A percentile compares a stretch with the other conserved stretches of the same genome.
These are phyloP conservation scores for Stramonita haemastoma DNA, from an alignment of 2,888 invertebrate species.

Conservation along the genomic window DNA sequence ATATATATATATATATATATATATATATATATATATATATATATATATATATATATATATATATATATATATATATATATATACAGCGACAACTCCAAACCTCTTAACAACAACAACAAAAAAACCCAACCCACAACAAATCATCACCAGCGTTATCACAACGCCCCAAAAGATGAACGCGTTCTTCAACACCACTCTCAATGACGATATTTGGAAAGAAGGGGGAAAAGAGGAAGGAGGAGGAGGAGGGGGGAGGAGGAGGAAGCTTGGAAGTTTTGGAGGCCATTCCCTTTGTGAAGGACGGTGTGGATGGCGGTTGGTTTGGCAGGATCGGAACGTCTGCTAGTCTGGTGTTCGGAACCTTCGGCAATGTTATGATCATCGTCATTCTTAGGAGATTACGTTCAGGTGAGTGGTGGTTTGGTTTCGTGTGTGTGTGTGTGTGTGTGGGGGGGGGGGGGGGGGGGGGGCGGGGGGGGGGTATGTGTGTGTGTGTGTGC, in stretches of 20 bases:
- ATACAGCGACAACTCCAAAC: no score
- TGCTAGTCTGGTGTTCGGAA: background rate
- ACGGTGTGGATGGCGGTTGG: constrained; percentile 23
- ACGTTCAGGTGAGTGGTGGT: background rate
- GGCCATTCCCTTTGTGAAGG: constrained; percentile 1
- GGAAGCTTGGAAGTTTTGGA: no score
- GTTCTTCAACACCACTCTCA: background rate
- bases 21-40: no score
- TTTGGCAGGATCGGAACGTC: constrained; percentile 11
- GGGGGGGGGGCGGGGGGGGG: background rate
- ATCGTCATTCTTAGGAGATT: constrained; percentile 9
- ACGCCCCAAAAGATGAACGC: background rate
- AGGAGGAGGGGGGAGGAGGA: background rate
- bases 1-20: no score
- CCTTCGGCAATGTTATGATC: constrained; percentile 35
- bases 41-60: no score
- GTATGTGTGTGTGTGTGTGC: constrained; percentile 4
- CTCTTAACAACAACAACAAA: no score
- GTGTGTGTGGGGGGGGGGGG: background rate
- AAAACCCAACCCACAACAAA: no score
- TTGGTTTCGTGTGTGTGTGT: background rate
- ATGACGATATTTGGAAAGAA: background rate
- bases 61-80: no score
- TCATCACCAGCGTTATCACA: background rate
- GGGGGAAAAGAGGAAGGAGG: background rate